Percentiles rank a stretch among this genome's conserved stretches.
Conservation (phyloP, 1,140 invertebrate genomes). For the Adelges cooleyi region DNA sequence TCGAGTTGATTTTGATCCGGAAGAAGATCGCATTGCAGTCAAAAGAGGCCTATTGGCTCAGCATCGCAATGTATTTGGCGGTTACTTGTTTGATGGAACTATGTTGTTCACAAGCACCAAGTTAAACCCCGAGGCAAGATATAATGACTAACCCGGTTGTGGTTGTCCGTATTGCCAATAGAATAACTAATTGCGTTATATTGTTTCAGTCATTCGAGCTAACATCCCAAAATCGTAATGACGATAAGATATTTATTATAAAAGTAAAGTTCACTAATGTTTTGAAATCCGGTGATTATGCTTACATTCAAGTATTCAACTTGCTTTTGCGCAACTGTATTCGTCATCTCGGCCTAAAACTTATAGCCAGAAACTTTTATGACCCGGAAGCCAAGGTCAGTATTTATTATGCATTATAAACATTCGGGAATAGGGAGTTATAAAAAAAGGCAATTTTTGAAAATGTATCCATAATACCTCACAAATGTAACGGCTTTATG, state of each 20-base stretch:
- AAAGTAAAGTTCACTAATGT: conserved; percentile 38
- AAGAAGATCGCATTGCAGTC: conserved; percentile 52
- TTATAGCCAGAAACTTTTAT: conserved; percentile 67
- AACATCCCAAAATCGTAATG: background rate
- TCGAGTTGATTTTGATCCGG: conserved; percentile 62
- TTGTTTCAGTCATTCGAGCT: background rate
- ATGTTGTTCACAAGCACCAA: conserved; percentile 38
- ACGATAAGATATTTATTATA: conserved; percentile 32
- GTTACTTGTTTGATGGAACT: conserved; percentile 45
- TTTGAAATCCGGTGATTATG: conserved; percentile 37
- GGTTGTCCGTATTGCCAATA: no score
- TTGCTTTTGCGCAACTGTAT: conserved; percentile 61
- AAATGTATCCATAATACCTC: no score
- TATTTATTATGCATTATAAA: no score
- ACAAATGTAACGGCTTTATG: no score
- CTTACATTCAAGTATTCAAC: conserved; percentile 55
- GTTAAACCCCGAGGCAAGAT: conserved; percentile 20
- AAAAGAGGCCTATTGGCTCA: conserved; percentile 48
- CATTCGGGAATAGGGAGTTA: no score
- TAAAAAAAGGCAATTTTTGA: no score
- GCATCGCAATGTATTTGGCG: conserved; percentile 45
- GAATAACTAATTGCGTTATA: no score
- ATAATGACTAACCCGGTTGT: no score
- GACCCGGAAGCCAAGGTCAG: conserved; percentile 51
- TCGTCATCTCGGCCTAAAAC: conserved; percentile 47